Evolutionary conservation across 2,888 invertebrate species (phyloP), one percentile per base, ranked within the genome.

Genomic region (Sphecodes monilicornis): DNA sequence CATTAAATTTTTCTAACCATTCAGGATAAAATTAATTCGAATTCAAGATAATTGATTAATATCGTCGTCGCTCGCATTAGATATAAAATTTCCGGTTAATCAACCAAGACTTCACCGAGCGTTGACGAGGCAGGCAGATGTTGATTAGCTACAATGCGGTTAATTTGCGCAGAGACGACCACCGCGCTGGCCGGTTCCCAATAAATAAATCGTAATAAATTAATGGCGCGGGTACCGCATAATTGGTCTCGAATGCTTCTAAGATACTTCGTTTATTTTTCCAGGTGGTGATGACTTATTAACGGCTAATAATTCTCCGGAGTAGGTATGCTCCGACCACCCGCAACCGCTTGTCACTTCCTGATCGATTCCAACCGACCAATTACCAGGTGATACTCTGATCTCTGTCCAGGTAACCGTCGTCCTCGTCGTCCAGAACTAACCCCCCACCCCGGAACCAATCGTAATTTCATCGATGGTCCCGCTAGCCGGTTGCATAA

Each of bases 271-370:
- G 32, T 10, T 1, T 8, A 10, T 39, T 66, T 66, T 66, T n/a
- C 66, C 11, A 10, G 1, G 11, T 4, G 36, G 32, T 22, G 66
- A 32, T 66, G 32, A 66, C 36, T 36, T 22, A 66, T 66, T 66
- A 66, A 36, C n/a, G 66, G 32, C 36, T 66, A 66, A 66, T 66
- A 66, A 36, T 29, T 60, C 60, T 39, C n/a, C 36, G n/a, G 16
- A 72, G n/a, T n/a, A 54, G 36, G 26, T 22, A 26, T 6, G 39
- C 41, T 18, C 18, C 26, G 70, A 43, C 70, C 70, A 32, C 70
- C 70, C 70, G 46, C 70, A 71, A 46, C 46, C n/a, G 70, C 70
- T 70, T 43, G 70, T 71, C 70, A 32, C 46, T 71, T 71, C 70
- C 46, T 46, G 70, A 71, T 71, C 46, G 46, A 41, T 46, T 71